These are phyloP conservation scores for Ardeotis arabs DNA, from an alignment of 2,113 vertebrate species.

Conservation along the genomic window DNA sequence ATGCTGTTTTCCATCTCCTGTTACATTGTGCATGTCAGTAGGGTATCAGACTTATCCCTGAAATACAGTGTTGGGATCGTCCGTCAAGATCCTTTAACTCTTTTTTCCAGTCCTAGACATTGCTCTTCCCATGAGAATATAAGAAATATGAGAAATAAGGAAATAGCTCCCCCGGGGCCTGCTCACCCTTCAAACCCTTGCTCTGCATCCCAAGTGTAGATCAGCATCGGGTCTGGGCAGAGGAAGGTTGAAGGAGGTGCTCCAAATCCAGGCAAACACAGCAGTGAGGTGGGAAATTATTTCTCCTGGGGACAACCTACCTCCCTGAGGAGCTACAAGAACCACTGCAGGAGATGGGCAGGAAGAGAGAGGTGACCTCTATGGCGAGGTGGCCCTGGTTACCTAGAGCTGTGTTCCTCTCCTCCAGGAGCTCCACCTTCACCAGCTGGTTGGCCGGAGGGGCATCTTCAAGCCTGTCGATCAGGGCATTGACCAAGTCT, in stretches of 20 bases:
- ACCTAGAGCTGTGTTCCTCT: conserved; percentile 94
- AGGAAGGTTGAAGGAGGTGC: background rate
- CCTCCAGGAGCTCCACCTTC: conserved; percentile 94
- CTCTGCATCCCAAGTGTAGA: background rate
- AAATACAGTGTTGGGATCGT: background rate
- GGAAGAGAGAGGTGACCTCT: background rate
- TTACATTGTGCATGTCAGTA: background rate
- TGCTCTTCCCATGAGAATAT: background rate
- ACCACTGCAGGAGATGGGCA: fast-evolving
- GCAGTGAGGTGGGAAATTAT: background rate
- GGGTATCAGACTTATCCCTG: background rate
- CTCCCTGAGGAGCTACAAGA: background rate
- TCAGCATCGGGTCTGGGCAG: background rate
- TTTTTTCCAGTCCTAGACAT: background rate
- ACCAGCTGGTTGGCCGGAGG: conserved; percentile 92
- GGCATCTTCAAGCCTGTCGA: conserved; percentile 90
- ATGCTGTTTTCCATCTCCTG: background rate
- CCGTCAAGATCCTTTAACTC: background rate
- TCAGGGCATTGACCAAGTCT: conserved; percentile 89
- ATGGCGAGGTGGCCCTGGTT: background rate
- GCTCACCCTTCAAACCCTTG: background rate
- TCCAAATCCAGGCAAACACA: background rate
- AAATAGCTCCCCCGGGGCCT: background rate
- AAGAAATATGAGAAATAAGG: background rate
- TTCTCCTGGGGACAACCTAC: background rate